These are phyloP conservation scores for Cotesia typhae DNA, from an alignment of 1,140 invertebrate species.

Conservation along the genomic window DNA sequence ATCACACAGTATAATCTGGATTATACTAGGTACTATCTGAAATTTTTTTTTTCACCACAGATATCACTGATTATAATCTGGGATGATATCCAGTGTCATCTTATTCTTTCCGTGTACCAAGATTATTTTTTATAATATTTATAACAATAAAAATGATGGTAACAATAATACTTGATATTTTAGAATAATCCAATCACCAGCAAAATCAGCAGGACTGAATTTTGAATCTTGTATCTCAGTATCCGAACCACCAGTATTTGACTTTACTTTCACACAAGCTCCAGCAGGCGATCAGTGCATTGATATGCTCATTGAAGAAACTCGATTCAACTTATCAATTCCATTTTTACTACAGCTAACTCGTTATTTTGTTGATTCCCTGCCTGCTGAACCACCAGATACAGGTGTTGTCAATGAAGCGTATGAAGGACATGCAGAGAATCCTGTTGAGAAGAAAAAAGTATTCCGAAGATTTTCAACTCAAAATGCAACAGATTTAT, in stretches of 20 bases:
- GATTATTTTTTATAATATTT: too few species aligned
- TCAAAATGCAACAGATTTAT: constrained; percentile 5
- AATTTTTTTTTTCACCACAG: too few species aligned
- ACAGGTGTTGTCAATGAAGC: constrained; percentile 75
- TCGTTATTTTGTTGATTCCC: constrained; percentile 73
- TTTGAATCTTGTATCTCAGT: constrained; percentile 70
- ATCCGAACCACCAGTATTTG: constrained; percentile 74
- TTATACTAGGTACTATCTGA: too few species aligned
- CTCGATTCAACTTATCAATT: constrained; percentile 77
- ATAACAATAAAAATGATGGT: background rate
- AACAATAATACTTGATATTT: constrained; percentile 42
- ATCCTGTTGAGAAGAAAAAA: background rate
- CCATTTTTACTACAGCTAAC: constrained; percentile 76
- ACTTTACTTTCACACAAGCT: constrained; percentile 72
- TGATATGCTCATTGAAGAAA: constrained; percentile 77
- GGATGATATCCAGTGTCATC: too few species aligned
- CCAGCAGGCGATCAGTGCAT: constrained; percentile 72
- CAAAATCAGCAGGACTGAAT: constrained; percentile 68
- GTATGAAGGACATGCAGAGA: constrained; percentile 61
- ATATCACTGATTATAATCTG: too few species aligned
- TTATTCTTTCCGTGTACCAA: too few species aligned
- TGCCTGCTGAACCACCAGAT: constrained; percentile 70
- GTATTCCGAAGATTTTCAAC: background rate
- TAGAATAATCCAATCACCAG: constrained; percentile 76
- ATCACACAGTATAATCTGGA: too few species aligned